phyloP scores from a whole-genome alignment of 2,113 vertebrate species.

The Centrocercus urophasianus region DNA sequence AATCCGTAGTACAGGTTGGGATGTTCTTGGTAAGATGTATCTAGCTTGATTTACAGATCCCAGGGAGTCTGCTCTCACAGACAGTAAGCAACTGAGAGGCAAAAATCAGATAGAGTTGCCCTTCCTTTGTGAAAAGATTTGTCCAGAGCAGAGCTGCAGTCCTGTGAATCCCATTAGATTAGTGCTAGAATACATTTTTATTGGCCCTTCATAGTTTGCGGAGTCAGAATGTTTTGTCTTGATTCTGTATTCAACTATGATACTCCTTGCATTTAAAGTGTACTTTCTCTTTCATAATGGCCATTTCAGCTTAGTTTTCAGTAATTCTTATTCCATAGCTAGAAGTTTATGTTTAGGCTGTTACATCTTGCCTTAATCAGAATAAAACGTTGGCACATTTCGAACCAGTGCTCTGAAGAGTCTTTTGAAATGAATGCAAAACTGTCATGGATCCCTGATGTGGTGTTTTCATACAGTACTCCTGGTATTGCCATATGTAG shows the following conservation, averaged over 20 bases:
- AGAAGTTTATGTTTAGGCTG: slow-evolving; percentile 11
- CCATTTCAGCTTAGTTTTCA: background rate
- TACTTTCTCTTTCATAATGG: slow-evolving; percentile 2
- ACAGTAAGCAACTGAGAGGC: background rate
- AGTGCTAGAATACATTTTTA: background rate
- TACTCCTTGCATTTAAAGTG: background rate
- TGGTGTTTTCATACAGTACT: background rate
- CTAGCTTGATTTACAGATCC: accelerated
- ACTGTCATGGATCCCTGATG: background rate
- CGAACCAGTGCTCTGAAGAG: slow-evolving; percentile 25
- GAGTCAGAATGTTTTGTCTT: slow-evolving; percentile 9
- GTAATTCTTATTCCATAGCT: background rate
- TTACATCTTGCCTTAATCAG: slow-evolving; percentile 20
- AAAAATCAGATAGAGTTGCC: background rate
- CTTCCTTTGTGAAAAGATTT: background rate
- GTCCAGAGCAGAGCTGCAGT: background rate
- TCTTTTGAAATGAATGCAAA: background rate
- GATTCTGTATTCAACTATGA: background rate
- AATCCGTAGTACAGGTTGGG: background rate
- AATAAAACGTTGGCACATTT: slow-evolving; percentile 44
- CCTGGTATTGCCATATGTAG: accelerated
- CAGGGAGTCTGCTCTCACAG: background rate
- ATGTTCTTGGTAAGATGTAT: background rate
- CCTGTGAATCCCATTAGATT: background rate
- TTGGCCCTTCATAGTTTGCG: background rate